Conservation (phyloP, 2,113 vertebrate genomes). For the Indicator maculatus region DNA sequence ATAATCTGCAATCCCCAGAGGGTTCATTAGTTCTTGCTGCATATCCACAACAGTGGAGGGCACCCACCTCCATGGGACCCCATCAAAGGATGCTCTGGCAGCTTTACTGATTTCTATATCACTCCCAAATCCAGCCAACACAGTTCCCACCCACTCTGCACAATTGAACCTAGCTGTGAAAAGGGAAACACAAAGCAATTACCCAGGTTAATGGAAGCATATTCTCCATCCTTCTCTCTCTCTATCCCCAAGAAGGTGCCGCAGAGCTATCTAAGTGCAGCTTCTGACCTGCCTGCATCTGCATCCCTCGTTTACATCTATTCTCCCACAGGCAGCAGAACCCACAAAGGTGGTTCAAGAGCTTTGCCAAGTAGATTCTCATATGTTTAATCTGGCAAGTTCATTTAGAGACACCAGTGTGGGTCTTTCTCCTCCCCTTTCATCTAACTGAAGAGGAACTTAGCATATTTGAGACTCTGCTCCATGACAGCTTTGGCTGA, state of each 20-base stretch:
- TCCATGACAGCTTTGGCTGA: background rate
- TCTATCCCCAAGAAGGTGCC: background rate
- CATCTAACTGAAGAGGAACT: background rate
- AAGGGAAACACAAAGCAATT: slow-evolving; percentile 51
- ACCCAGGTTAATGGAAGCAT: background rate
- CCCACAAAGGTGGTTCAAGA: background rate
- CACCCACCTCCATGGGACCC: background rate
- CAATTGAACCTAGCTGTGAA: background rate
- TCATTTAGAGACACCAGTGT: background rate
- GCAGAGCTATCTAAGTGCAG: background rate
- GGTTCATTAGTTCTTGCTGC: background rate
- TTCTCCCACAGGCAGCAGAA: background rate
- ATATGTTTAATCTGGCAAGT: background rate
- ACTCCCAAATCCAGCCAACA: background rate
- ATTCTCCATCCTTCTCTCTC: background rate
- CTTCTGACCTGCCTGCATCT: background rate
- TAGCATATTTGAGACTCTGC: background rate
- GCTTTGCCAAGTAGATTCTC: background rate
- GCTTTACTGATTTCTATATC: background rate
- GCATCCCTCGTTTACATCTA: background rate
- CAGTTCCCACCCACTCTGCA: background rate
- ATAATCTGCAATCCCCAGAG: background rate
- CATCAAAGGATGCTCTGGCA: background rate
- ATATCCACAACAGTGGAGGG: background rate
- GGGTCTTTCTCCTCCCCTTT: background rate